phyloP scores from a whole-genome alignment of 2,888 invertebrate species.

The Caenorhabditis imperialis region DNA sequence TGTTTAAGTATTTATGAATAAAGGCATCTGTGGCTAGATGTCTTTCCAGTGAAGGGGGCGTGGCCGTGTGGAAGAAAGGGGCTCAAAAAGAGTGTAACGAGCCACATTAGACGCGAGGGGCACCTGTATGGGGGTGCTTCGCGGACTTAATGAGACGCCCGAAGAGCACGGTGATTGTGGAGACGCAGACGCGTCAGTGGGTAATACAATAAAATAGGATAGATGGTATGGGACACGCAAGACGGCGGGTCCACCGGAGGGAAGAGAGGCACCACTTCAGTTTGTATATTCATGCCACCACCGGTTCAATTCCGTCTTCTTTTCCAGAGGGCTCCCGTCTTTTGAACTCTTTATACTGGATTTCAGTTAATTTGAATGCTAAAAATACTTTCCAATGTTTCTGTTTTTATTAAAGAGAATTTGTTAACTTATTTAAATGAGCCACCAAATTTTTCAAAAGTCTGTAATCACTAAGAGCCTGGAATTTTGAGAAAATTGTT shows the following conservation, averaged over 20 bases:
- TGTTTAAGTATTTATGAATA: conserved; percentile 27
- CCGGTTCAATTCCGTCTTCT: neutral
- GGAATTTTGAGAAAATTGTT: no score
- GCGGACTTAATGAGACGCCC: conserved; percentile 48
- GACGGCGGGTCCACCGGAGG: conserved; percentile 15
- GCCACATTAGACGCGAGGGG: conserved; percentile 53
- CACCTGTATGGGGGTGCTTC: conserved; percentile 50
- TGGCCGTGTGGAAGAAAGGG: conserved; percentile 1
- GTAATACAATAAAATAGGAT: conserved; percentile 63
- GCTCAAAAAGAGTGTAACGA: conserved; percentile 39
- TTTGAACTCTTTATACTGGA: no score
- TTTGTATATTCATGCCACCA: conserved; percentile 8
- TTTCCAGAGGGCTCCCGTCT: neutral
- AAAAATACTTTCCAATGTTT: no score
- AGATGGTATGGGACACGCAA: conserved; percentile 61
- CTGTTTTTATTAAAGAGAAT: no score
- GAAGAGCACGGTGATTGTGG: conserved; percentile 49
- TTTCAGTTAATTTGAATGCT: no score
- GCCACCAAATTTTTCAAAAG: no score
- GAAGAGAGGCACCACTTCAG: neutral
- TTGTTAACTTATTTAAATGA: no score
- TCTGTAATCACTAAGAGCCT: no score
- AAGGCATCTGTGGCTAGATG: conserved; percentile 15
- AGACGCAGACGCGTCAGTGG: conserved; percentile 33
- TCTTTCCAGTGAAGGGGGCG: conserved; percentile 3